Conservation (phyloP, 2,797 vertebrate species). For the Champsocephalus gunnari region DNA sequence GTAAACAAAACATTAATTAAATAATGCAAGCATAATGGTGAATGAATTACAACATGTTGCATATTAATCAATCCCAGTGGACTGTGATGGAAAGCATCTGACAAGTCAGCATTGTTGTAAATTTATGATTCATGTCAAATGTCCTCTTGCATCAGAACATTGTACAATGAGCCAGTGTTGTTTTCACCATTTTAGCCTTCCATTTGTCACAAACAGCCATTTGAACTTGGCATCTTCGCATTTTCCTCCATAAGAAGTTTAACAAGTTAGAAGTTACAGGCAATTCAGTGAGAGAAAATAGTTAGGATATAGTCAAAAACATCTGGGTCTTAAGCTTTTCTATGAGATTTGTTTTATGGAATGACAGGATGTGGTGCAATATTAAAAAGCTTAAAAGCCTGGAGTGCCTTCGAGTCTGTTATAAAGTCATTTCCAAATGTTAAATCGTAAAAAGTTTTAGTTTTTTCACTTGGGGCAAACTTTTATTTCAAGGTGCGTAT, state of each 20-base stretch:
- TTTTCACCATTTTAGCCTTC: neutral
- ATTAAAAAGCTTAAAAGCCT: constrained; percentile 6
- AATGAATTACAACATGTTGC: neutral
- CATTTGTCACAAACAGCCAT: neutral
- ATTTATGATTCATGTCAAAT: neutral
- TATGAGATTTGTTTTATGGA: neutral
- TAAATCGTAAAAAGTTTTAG: neutral
- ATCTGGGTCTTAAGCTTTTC: constrained; percentile 2
- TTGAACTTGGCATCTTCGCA: neutral
- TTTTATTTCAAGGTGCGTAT: neutral
- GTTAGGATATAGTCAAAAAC: neutral
- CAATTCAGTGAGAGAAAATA: neutral
- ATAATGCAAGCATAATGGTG: too few species aligned
- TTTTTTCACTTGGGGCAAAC: neutral
- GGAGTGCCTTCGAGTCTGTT: neutral
- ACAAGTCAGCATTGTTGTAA: neutral
- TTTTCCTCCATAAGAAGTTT: constrained; percentile 1
- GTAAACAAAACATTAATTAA: too few species aligned
- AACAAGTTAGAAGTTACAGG: neutral
- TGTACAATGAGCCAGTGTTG: neutral
- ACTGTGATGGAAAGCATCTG: neutral
- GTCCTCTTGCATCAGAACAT: neutral
- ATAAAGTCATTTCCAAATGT: neutral
- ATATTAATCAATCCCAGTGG: neutral
- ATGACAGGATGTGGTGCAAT: constrained; percentile 1